A percentile compares a stretch with the other conserved stretches of the same genome.
Conservation (phyloP, 2,797 vertebrate species). For the Champsocephalus gunnari region DNA sequence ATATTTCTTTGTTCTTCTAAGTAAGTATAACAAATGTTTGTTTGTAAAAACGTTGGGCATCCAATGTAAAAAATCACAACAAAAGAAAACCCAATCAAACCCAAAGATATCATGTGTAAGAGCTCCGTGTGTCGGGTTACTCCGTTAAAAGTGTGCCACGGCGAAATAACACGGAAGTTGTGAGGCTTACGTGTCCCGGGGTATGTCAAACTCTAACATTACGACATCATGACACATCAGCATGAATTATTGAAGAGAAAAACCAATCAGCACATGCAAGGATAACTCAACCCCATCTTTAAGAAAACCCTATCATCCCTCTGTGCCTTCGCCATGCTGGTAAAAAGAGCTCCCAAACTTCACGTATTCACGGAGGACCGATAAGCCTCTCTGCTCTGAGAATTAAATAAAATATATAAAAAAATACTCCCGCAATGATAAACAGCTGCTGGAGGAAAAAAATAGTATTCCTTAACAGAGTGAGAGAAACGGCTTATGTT, state of each 20-base stretch:
- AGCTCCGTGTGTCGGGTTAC: background rate
- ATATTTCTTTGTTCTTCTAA: too few relatives aligned
- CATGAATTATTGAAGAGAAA: conserved; percentile 57
- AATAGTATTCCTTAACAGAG: conserved; percentile 67
- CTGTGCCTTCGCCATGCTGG: conserved; percentile 34
- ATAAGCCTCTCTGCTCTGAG: conserved; percentile 65
- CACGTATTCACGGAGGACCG: conserved; percentile 58
- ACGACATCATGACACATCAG: conserved; percentile 52
- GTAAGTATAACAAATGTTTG: too few relatives aligned
- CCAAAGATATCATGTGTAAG: conserved; percentile 19
- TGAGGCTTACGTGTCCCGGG: conserved; percentile 25
- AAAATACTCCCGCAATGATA: conserved; percentile 48
- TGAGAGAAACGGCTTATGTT: conserved; percentile 76
- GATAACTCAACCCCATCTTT: conserved; percentile 40
- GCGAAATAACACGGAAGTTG: background rate
- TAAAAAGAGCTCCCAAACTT: conserved; percentile 56
- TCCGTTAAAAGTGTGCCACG: background rate
- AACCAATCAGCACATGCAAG: conserved; percentile 38
- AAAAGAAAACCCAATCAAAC: too few relatives aligned
- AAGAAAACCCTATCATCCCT: conserved; percentile 46
- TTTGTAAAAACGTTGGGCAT: too few relatives aligned
- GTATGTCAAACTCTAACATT: conserved; percentile 32
- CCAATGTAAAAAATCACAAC: too few relatives aligned
- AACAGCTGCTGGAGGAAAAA: conserved; percentile 66
- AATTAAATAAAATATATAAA: background rate